Evolutionary conservation across 2,888 invertebrate species (phyloP).

Genomic region (Heteromyza rotundicornis): DNA sequence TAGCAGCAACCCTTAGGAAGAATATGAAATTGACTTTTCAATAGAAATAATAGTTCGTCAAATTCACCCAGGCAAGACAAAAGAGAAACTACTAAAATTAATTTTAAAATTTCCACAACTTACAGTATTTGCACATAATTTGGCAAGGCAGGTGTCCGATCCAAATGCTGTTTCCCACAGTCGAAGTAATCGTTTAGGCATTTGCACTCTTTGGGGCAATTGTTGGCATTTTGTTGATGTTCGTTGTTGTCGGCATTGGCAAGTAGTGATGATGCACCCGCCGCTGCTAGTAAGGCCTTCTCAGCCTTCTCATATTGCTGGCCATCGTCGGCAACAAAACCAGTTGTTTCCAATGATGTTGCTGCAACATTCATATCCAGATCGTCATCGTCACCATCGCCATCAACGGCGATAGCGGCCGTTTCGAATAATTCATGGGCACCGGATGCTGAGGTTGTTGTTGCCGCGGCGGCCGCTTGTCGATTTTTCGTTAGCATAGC

Average conservation of each 20-base stretch:
- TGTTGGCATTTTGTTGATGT: slow-evolving; percentile 31
- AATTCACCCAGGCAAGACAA: too few relatives aligned
- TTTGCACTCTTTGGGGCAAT: slow-evolving; percentile 72
- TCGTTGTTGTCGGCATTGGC: slow-evolving; percentile 24
- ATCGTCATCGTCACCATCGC: slow-evolving; percentile 29
- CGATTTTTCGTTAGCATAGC: neutral
- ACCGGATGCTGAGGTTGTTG: slow-evolving; percentile 20
- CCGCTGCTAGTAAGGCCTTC: slow-evolving; percentile 40
- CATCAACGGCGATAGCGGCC: slow-evolving; percentile 26
- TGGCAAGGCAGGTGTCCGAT: slow-evolving; percentile 76
- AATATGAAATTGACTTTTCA: too few relatives aligned
- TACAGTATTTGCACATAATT: slow-evolving; percentile 79
- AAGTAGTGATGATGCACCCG: slow-evolving; percentile 27
- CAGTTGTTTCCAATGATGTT: slow-evolving; percentile 52
- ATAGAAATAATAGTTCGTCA: too few relatives aligned
- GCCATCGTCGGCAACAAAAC: slow-evolving; percentile 56
- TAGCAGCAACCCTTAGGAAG: too few relatives aligned
- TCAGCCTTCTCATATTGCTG: slow-evolving; percentile 55
- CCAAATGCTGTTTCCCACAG: slow-evolving; percentile 75
- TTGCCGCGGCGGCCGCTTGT: slow-evolving; percentile 18
- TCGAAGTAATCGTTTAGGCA: slow-evolving; percentile 78
- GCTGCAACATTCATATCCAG: slow-evolving; percentile 28
- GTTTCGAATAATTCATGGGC: neutral
- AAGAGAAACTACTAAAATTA: too few relatives aligned
- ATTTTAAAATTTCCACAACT: too few relatives aligned